Evolutionary conservation across 2,113 vertebrate genomes (phyloP).

Genomic region (Pygoscelis adeliae): DNA sequence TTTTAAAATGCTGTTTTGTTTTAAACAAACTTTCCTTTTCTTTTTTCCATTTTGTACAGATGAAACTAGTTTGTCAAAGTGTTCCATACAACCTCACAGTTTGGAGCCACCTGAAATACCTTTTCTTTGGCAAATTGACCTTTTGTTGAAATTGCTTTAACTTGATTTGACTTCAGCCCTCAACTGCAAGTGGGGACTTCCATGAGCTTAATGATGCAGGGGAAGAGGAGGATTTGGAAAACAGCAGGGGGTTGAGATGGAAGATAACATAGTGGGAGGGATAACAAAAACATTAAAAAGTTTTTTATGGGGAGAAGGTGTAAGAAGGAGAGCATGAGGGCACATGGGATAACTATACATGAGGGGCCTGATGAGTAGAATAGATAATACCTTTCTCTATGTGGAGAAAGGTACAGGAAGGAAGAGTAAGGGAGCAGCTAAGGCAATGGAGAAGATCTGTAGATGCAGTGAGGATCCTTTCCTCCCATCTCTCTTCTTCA

Average conservation of each 20-base stretch:
- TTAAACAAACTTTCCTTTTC: background rate
- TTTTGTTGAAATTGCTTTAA: background rate
- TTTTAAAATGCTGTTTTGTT: background rate
- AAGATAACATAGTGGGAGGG: background rate
- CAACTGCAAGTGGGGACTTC: background rate
- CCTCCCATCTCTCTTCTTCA: background rate
- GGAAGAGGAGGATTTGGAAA: background rate
- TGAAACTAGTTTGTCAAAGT: background rate
- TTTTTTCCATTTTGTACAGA: background rate
- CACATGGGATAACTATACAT: background rate
- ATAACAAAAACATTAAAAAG: background rate
- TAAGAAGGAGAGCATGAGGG: background rate
- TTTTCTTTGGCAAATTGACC: background rate
- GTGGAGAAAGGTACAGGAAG: background rate
- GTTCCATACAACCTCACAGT: background rate
- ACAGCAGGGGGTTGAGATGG: background rate
- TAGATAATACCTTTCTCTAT: background rate
- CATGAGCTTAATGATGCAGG: background rate
- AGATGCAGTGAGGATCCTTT: background rate
- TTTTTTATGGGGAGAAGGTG: background rate
- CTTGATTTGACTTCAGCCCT: background rate
- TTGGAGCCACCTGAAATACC: background rate
- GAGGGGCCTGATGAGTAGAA: background rate
- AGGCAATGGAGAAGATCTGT: background rate
- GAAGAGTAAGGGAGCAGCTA: background rate